These are phyloP conservation scores for Hipposideros armiger DNA, from an alignment of 2,113 vertebrate genomes.

Conservation along the genomic window DNA sequence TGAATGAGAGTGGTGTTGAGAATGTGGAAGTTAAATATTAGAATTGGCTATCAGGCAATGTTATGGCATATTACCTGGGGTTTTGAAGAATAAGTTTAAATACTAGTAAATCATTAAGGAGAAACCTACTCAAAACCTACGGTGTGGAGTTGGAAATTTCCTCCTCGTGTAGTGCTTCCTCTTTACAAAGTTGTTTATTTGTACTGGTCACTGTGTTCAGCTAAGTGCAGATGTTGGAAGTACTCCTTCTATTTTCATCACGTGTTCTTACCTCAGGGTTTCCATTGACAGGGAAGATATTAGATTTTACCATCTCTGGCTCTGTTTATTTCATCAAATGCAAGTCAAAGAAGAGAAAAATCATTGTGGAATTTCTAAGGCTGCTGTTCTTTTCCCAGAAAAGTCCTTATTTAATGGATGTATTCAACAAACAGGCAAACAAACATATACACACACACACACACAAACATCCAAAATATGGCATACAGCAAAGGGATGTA, in stretches of 20 bases:
- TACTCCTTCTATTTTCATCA: not conserved
- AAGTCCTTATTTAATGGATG: not conserved
- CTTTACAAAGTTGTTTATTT: not conserved
- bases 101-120: not conserved
- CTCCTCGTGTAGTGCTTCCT: not conserved
- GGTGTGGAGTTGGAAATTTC: not conserved
- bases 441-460: not conserved
- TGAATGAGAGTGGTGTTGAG: not conserved
- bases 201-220: not conserved
- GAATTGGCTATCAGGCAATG: not conserved
- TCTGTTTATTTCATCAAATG: not conserved
- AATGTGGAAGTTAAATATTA: not conserved
- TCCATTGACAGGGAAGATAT: not conserved
- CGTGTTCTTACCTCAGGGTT: not conserved
- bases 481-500: not conserved
- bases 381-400: not conserved
- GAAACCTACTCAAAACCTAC: not conserved
- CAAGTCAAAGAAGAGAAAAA: not conserved
- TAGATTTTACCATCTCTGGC: not conserved
- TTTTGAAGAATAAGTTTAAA: not conserved
- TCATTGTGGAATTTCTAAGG: not conserved
- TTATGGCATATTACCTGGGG: not conserved
- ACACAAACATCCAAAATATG: not conserved
- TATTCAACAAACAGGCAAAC: not conserved
- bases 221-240: not conserved